Conservation (phyloP, 1,140 invertebrate species). For the Limonius californicus region DNA sequence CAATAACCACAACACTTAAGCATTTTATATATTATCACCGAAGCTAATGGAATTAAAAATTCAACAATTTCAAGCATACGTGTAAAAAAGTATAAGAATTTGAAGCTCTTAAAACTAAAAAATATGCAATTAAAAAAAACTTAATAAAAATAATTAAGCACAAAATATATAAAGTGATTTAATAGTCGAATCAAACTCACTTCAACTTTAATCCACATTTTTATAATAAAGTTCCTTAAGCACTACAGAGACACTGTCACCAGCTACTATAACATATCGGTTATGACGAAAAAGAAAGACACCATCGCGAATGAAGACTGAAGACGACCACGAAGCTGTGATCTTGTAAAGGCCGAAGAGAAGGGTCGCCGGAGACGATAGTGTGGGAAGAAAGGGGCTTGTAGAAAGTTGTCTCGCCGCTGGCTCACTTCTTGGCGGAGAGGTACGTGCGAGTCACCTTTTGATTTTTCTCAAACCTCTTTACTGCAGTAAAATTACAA, state of each 20-base stretch:
- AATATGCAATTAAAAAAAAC: no score
- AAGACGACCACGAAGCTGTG: conserved; percentile 8
- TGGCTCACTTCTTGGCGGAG: conserved; percentile 19
- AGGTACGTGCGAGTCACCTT: background rate
- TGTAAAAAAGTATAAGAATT: no score
- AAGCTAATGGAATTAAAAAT: no score
- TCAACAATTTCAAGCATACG: no score
- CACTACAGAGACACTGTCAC: conserved; percentile 12
- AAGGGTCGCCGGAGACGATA: conserved; percentile 21
- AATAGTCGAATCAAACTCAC: background rate
- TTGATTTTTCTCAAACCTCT: no score
- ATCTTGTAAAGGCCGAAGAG: conserved; percentile 15
- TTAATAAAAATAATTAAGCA: no score
- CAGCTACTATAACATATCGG: conserved; percentile 11
- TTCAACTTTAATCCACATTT: background rate
- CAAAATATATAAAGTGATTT: no score
- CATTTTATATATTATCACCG: no score
- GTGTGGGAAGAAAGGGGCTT: conserved; percentile 33
- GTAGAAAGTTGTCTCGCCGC: conserved; percentile 34
- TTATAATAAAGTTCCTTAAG: conserved; percentile 12
- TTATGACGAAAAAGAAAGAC: conserved; percentile 17
- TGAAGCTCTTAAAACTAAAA: no score
- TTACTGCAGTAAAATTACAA: no score
- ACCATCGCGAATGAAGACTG: conserved; percentile 22
- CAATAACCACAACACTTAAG: no score